Conservation (phyloP, 2,797 vertebrate species). For the Scleropages formosus region DNA sequence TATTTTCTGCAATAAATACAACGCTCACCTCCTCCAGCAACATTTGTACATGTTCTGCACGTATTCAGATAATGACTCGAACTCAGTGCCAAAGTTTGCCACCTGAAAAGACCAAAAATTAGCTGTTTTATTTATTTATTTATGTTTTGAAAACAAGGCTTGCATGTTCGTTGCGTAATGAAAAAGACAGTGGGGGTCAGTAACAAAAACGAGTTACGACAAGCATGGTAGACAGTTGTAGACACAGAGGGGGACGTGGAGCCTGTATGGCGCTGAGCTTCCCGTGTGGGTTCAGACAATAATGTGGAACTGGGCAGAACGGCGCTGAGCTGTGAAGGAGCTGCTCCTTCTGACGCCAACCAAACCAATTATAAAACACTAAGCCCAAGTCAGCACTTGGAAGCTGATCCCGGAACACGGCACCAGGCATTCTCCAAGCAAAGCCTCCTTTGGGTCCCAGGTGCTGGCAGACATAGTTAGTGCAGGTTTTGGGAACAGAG, state of each 20-base stretch:
- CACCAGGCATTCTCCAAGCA: background rate
- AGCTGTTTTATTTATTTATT: background rate
- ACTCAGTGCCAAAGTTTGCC: too few species aligned
- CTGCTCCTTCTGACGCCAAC: too few species aligned
- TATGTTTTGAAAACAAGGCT: background rate
- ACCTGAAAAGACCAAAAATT: background rate
- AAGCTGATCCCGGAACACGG: background rate
- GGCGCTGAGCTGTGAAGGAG: background rate
- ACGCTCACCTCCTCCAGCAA: background rate
- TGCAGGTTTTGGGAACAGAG: background rate
- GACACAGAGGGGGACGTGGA: background rate
- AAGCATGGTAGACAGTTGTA: background rate
- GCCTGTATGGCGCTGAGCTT: background rate
- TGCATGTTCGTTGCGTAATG: background rate
- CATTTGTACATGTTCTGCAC: background rate
- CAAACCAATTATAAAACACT: background rate
- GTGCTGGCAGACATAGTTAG: background rate
- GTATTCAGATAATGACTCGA: background rate
- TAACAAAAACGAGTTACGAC: conserved; percentile 2
- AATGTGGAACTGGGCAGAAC: background rate
- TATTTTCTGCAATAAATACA: background rate
- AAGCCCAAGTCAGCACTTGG: background rate
- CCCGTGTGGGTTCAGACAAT: background rate
- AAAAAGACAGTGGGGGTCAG: background rate
- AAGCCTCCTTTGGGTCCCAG: background rate